These are phyloP conservation scores for Periophthalmus modestus DNA, from an alignment of 2,113 vertebrate genomes.

Conservation along the genomic window DNA sequence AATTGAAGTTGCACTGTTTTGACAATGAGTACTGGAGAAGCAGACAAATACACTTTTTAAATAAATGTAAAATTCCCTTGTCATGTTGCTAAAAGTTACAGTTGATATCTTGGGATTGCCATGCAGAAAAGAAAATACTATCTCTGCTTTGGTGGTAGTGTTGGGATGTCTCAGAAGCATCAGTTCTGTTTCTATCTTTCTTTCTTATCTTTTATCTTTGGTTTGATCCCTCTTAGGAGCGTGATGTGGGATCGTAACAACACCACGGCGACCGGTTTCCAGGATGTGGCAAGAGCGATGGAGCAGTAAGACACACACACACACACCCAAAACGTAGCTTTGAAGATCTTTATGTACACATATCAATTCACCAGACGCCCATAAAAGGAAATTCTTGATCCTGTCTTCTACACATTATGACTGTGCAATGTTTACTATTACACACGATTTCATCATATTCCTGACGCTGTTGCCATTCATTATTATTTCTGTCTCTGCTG, in stretches of 20 bases:
- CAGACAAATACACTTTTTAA: neutral
- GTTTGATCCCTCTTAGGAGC: slow-evolving; percentile 76
- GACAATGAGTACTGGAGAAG: neutral
- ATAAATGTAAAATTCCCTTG: neutral
- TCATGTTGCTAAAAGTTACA: neutral
- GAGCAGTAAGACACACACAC: slow-evolving; percentile 83
- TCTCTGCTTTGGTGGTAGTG: slow-evolving; percentile 4
- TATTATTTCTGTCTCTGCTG: neutral
- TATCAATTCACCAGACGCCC: slow-evolving; percentile 29
- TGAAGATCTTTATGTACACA: slow-evolving; percentile 29
- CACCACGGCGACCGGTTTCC: slow-evolving; percentile 85
- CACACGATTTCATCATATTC: slow-evolving; percentile 66
- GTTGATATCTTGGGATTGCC: neutral
- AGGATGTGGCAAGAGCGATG: slow-evolving; percentile 88
- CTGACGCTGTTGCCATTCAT: slow-evolving; percentile 41
- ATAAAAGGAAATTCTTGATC: slow-evolving; percentile 34
- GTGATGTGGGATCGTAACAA: slow-evolving; percentile 91
- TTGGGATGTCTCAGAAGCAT: slow-evolving; percentile 14
- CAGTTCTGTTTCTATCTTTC: slow-evolving; percentile 24
- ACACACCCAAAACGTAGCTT: slow-evolving; percentile 15
- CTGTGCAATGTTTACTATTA: slow-evolving; percentile 45
- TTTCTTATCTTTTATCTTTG: slow-evolving; percentile 22
- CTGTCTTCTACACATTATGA: slow-evolving; percentile 20
- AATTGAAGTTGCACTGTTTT: neutral
- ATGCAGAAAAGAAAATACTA: neutral